Evolutionary conservation across 2,113 vertebrate species (phyloP), one percentile per base, ranked within the genome.

Genomic region (Neomonachus schauinslandi): DNA sequence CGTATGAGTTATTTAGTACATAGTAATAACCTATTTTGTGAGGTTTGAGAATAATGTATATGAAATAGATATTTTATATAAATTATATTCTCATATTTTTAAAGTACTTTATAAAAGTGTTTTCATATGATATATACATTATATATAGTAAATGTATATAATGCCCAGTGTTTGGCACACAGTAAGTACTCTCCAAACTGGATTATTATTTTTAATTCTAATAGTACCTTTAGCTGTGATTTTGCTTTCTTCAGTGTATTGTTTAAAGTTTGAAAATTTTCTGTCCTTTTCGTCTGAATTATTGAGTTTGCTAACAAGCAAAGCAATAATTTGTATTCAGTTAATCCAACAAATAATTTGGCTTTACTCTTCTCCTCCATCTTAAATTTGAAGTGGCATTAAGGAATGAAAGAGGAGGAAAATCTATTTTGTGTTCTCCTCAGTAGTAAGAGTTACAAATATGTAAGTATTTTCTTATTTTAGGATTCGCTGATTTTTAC

Each of bases 241-340:
- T 96, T 95, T 89, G 18, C 21, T 72, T 88, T 90, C 36, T 93
- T 89, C 82, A 85, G 33, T 85, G 33, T 81, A 59, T 80, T 94
- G 28, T 85, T 63, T 69, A 89, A 92, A 93, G 74, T 89, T 94
- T 83, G 33, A 81, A 18, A 87, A 22, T 33, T 90, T 94, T 93
- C 55, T 87, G 24, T 80, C 9, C 39, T 97, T 96, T 98, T 95
- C 21, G 51, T 94, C 31, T 91, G 26, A 96, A 82, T 80, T 82
- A 42, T 65, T 92, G 33, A 95, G 65, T 95, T 82, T 91, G 12
- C 16, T 95, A 46, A 72, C 7, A 96, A 92, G 42, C 13, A 69
- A 93, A 93, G 11, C 19, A 91, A 3, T 84, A 36, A 69, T 76
- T 95, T n/a, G 1, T 93, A 1, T 82, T 77, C 67, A 74, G 1